Conservation (phyloP, 2,113 vertebrate genomes). For the Mohoua ochrocephala region DNA sequence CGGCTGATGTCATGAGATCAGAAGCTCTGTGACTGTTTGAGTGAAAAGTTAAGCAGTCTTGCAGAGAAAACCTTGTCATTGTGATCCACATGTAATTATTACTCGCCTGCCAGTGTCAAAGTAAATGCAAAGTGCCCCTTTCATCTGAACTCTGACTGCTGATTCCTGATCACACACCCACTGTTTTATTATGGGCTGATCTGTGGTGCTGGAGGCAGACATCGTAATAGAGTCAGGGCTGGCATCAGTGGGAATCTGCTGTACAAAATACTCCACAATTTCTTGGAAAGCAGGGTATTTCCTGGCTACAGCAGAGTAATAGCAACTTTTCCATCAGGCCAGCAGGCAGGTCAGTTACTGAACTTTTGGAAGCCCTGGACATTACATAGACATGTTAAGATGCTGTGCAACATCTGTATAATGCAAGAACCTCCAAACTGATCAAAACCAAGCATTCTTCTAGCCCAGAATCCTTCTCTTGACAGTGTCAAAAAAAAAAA, state of each 20-base stretch:
- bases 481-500: background rate
- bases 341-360: background rate
- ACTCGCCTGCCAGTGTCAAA: background rate
- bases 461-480: background rate
- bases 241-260: background rate
- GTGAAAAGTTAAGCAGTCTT: background rate
- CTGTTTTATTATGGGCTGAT: background rate
- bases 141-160: background rate
- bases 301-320: background rate
- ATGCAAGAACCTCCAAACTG: background rate
- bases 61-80: background rate
- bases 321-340: background rate
- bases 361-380: background rate
- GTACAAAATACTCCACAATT: background rate
- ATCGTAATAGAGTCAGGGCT: background rate
- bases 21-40: background rate
- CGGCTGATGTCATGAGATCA: background rate
- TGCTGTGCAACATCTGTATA: fast-evolving
- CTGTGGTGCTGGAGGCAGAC: background rate
- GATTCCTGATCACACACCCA: background rate
- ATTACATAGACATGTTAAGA: background rate
- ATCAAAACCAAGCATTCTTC: background rate
- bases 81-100: background rate
- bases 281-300: background rate
- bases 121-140: background rate